Evolutionary conservation across 2,888 invertebrate species (phyloP).

Genomic region (Oegoconia quadripuncta): DNA sequence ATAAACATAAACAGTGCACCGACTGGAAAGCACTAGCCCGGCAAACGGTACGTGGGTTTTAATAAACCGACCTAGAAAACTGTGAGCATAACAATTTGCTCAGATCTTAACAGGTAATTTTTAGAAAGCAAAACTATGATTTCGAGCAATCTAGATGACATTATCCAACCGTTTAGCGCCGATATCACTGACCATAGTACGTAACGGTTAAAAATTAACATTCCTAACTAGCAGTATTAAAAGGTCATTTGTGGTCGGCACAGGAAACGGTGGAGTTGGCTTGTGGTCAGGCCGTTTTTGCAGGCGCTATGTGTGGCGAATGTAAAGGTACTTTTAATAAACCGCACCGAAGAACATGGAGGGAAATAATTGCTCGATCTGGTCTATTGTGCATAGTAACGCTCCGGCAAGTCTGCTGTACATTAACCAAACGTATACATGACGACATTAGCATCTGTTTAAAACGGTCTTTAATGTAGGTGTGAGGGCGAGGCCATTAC

Average conservation of each 20-base stretch:
- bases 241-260: conserved; percentile 65
- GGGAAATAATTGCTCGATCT: conserved; percentile 33
- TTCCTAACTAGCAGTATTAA: conserved; percentile 56
- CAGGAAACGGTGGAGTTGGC: conserved; percentile 59
- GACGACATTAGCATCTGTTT: conserved; percentile 13
- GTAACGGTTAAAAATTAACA: conserved; percentile 56
- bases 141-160: background rate
- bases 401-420: conserved; percentile 12
- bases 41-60: too few species aligned
- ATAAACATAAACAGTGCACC: too few species aligned
- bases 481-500: too few species aligned
- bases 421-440: conserved; percentile 3
- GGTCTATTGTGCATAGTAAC: conserved; percentile 16
- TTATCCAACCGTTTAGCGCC: conserved; percentile 10
- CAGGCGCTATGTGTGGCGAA: conserved; percentile 34
- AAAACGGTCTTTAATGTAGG: too few species aligned
- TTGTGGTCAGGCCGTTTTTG: conserved; percentile 61
- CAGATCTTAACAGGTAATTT: conserved; percentile 6
- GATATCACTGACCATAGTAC: conserved; percentile 29
- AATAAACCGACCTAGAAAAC: too few species aligned
- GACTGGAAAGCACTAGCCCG: too few species aligned
- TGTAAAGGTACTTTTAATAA: conserved; percentile 34
- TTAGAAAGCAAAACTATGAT: conserved; percentile 9
- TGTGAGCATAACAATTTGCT: background rate
- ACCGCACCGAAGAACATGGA: conserved; percentile 25